These are phyloP conservation scores for Danionella cerebrum DNA, from an alignment of 2,113 vertebrate genomes.

Conservation along the genomic window DNA sequence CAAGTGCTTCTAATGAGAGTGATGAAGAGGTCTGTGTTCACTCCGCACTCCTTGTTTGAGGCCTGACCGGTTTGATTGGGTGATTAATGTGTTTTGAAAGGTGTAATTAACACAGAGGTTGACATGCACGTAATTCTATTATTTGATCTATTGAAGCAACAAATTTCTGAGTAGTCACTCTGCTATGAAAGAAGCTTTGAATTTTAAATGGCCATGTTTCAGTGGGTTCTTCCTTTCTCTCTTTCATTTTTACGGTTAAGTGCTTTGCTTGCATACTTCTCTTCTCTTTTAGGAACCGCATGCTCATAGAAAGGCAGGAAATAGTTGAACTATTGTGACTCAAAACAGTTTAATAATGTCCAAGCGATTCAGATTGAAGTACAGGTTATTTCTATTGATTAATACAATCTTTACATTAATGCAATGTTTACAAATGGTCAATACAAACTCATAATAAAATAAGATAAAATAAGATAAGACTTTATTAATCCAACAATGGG, in stretches of 20 bases:
- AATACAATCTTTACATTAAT: too few species aligned
- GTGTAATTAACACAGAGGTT: conserved; percentile 53
- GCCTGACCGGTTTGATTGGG: conserved; percentile 28
- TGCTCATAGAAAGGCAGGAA: background rate
- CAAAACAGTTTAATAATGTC: too few species aligned
- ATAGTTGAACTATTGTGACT: background rate
- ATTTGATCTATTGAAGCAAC: conserved; percentile 49
- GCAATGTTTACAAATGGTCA: too few species aligned
- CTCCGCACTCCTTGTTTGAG: conserved; percentile 25
- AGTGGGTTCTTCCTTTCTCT: conserved; percentile 13
- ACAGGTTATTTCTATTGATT: too few species aligned
- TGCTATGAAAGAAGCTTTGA: conserved; percentile 42
- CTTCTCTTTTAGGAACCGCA: background rate
- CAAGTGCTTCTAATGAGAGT: conserved; percentile 43
- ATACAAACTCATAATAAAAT: too few species aligned
- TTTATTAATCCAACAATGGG: too few species aligned
- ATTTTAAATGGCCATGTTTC: conserved; percentile 47
- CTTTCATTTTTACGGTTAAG: background rate
- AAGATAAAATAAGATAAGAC: too few species aligned
- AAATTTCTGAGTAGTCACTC: conserved; percentile 43
- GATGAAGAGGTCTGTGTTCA: conserved; percentile 37
- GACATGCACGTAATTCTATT: conserved; percentile 41
- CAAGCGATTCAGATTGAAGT: too few species aligned
- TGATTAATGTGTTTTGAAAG: conserved; percentile 53
- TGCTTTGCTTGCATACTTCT: background rate